phyloP scores from a whole-genome alignment of 64 coral and sea anemone genomes.

The Stichodactyla mertensii region DNA sequence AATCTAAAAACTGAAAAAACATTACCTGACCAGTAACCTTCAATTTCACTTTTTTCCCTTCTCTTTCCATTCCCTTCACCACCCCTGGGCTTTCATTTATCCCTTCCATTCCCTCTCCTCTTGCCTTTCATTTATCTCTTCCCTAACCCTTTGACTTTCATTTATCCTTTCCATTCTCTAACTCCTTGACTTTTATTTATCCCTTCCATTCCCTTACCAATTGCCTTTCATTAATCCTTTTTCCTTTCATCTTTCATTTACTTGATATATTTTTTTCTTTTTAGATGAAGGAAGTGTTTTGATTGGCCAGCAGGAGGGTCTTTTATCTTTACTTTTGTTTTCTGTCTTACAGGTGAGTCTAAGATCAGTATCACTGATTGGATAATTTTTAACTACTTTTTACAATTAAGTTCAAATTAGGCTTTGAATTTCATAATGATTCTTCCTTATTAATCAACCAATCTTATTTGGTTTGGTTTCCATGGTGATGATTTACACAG shows the following conservation, averaged over 20 bases:
- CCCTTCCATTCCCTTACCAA: not conserved
- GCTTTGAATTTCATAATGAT: not conserved
- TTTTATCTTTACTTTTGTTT: slow-evolving; percentile 68
- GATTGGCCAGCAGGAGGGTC: slow-evolving; percentile 86
- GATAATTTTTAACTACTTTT: not conserved
- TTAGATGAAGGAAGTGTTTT: slow-evolving; percentile 72
- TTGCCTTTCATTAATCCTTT: too few species aligned
- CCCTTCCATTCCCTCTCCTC: not conserved
- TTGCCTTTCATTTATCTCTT: not conserved
- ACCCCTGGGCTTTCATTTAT: not conserved
- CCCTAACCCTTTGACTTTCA: not conserved
- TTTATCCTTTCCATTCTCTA: too few species aligned
- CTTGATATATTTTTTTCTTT: not conserved
- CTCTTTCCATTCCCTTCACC: not conserved
- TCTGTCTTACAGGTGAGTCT: slow-evolving; percentile 77
- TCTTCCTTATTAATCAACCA: not conserved
- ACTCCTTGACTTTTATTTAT: too few species aligned
- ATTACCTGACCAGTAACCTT: not conserved
- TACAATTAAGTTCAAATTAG: not conserved
- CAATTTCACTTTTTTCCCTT: not conserved
- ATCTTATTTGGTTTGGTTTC: not conserved
- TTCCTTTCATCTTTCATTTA: not conserved
- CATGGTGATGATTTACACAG: slow-evolving; percentile 25
- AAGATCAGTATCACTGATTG: not conserved
- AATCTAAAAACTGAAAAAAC: too few species aligned